Evolutionary conservation across 2,113 vertebrate genomes (phyloP).

Genomic region (Chinchilla lanigera): DNA sequence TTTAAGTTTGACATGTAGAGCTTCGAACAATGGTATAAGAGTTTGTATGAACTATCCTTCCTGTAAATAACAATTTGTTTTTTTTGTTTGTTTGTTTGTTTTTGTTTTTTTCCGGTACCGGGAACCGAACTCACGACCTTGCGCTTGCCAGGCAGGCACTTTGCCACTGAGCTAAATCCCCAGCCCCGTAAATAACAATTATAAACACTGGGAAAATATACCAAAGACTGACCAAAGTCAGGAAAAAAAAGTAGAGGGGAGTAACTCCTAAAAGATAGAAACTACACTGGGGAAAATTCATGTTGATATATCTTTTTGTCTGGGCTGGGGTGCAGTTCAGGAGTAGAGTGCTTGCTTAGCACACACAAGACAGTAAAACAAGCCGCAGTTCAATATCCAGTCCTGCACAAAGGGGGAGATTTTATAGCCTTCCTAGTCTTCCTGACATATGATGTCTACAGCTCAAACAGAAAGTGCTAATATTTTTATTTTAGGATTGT

Average conservation of each 20-base stretch:
- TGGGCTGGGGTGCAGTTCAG: neutral
- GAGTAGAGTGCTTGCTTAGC: neutral
- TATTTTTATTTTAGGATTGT: neutral
- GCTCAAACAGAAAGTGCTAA: neutral
- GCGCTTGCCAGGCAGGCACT: too few relatives aligned
- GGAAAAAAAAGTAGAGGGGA: neutral
- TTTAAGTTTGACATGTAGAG: neutral
- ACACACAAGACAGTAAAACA: neutral
- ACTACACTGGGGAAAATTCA: neutral
- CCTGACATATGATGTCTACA: neutral
- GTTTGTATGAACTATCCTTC: neutral
- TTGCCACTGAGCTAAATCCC: too few relatives aligned
- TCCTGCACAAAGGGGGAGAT: neutral
- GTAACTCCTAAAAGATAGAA: neutral
- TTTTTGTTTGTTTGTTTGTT: too few relatives aligned
- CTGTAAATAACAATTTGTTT: neutral
- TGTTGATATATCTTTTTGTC: neutral
- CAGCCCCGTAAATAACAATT: neutral
- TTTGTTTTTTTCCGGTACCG: too few relatives aligned
- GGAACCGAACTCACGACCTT: too few relatives aligned
- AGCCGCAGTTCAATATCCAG: neutral
- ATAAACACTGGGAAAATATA: neutral
- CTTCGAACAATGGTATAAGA: constrained; percentile 1
- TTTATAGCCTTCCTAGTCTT: neutral
- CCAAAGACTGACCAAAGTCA: neutral